Conservation (phyloP, 2,113 vertebrate genomes). For the Thymallus thymallus region DNA sequence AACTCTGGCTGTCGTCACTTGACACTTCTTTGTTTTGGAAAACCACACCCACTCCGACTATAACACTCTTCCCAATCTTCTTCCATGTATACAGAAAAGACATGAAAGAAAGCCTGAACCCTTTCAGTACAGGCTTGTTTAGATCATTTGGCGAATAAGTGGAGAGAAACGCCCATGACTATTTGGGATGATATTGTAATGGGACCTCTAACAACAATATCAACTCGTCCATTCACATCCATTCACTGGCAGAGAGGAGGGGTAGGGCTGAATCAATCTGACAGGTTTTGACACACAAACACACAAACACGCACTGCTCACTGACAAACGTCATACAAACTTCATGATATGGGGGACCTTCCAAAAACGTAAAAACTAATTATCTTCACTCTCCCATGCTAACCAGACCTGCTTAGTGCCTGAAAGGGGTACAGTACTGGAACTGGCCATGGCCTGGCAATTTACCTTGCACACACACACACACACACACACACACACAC, state of each 20-base stretch:
- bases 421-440: constrained; percentile 42
- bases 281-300: no score
- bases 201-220: not conserved
- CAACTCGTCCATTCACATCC: constrained; percentile 2
- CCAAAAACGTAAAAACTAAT: constrained; percentile 50
- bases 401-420: constrained; percentile 40
- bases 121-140: no score
- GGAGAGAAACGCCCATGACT: no score
- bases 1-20: constrained; percentile 68
- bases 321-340: constrained; percentile 22
- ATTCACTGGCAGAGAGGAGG: not conserved
- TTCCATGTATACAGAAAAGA: not conserved
- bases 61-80: constrained; percentile 45
- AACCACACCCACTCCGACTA: constrained; percentile 2
- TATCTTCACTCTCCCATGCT: constrained; percentile 48
- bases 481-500: constrained; percentile 16
- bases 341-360: constrained; percentile 52
- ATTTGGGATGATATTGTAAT: no score
- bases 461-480: constrained; percentile 7
- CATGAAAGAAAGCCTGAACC: no score
- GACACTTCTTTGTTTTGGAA: constrained; percentile 63
- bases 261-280: no score
- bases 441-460: constrained; percentile 35
- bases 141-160: no score
- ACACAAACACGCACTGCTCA: not conserved